phyloP scores from a whole-genome alignment of 1,140 invertebrate species.

The Delia radicum region DNA sequence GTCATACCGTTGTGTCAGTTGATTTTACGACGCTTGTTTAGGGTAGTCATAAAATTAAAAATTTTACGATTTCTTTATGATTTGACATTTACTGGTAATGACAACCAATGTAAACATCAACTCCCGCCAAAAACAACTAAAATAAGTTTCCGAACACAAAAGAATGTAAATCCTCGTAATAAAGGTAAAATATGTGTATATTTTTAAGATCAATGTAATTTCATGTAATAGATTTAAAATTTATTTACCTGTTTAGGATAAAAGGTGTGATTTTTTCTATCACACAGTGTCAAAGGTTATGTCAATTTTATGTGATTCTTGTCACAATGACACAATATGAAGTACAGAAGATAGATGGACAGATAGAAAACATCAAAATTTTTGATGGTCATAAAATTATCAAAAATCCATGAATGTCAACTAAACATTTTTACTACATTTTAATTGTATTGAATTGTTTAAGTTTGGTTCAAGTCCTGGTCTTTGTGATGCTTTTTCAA shows the following conservation, averaged over 20 bases:
- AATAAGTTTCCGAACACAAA: background rate
- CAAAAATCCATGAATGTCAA: background rate
- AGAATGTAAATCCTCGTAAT: background rate
- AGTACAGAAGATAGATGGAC: background rate
- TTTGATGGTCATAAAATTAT: background rate
- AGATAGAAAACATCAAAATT: background rate
- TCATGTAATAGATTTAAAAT: background rate
- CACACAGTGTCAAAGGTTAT: slow-evolving; percentile 4
- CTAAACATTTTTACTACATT: background rate
- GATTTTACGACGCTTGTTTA: background rate
- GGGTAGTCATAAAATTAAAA: background rate
- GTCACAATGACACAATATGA: background rate
- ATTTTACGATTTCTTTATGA: background rate
- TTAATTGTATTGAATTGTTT: background rate
- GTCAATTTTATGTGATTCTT: background rate
- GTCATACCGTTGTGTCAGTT: background rate
- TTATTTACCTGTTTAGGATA: background rate
- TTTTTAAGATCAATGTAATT: background rate
- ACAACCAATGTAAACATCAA: background rate
- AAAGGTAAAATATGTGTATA: background rate
- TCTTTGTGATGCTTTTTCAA: too few relatives aligned
- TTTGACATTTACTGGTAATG: slow-evolving; percentile 1
- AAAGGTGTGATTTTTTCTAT: background rate
- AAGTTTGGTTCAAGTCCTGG: too few relatives aligned
- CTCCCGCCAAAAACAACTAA: background rate